Percentiles rank a stretch among this genome's conserved stretches.
Evolutionary conservation across 1,140 invertebrate species (phyloP).

Genomic region (Megathymus violae): DNA sequence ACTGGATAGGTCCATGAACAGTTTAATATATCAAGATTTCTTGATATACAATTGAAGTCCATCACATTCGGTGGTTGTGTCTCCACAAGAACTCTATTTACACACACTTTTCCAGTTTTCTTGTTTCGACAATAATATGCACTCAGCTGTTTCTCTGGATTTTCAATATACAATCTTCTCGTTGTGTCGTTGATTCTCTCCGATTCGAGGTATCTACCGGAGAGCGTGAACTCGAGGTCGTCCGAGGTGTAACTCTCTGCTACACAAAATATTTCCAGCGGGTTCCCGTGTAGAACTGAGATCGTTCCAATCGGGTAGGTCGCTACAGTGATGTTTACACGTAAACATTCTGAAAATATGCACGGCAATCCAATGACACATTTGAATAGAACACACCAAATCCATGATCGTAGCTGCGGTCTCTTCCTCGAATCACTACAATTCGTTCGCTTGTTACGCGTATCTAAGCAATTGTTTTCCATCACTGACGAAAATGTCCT

Average conservation of each 20-base stretch:
- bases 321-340: conserved; percentile 57
- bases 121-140: conserved; percentile 66
- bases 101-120: conserved; percentile 57
- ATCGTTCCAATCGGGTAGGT: conserved; percentile 56
- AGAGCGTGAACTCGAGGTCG: conserved; percentile 58
- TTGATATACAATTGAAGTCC: conserved; percentile 87
- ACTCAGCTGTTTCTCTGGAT: conserved; percentile 52
- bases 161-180: conserved; percentile 56
- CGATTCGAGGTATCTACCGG: conserved; percentile 42
- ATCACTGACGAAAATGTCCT: conserved; percentile 59
- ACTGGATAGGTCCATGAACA: conserved; percentile 86
- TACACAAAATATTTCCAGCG: conserved; percentile 69
- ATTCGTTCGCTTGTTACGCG: conserved; percentile 55
- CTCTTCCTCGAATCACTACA: conserved; percentile 57
- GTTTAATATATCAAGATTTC: conserved; percentile 87
- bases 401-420: conserved; percentile 60
- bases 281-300: conserved; percentile 57
- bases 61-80: conserved; percentile 81
- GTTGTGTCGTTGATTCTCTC: conserved; percentile 64
- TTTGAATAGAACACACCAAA: conserved; percentile 66
- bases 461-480: conserved; percentile 60
- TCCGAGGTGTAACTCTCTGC: conserved; percentile 57
- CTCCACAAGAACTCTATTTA: conserved; percentile 64
- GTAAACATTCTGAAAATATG: conserved; percentile 62
- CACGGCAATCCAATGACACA: conserved; percentile 67